These are phyloP conservation scores for Mus pahari DNA, from an alignment of 2,113 vertebrate genomes.

Conservation along the genomic window DNA sequence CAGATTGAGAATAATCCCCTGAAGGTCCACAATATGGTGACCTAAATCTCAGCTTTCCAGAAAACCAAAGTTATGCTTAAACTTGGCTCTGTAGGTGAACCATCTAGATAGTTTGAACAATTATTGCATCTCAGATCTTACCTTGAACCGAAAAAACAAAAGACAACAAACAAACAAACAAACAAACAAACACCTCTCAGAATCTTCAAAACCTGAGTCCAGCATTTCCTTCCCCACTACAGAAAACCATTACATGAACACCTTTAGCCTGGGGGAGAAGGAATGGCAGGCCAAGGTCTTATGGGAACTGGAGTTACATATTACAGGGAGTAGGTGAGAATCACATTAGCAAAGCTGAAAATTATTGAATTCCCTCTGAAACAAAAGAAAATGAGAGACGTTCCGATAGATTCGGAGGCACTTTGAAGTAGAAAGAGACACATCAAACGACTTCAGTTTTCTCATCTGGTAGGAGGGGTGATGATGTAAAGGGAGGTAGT, in stretches of 20 bases:
- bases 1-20: not conserved
- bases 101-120: not conserved
- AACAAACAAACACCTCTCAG: too few relatives aligned
- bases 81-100: not conserved
- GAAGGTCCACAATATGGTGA: not conserved
- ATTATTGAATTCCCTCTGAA: slow-evolving; percentile 8
- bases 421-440: slow-evolving; percentile 20
- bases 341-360: slow-evolving; percentile 1
- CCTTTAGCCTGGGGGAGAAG: not conserved
- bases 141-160: too few relatives aligned
- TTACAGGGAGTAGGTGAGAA: not conserved
- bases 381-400: not conserved
- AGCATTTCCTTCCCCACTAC: not conserved
- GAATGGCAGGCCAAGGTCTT: not conserved
- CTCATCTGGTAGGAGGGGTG: not conserved
- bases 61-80: not conserved
- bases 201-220: not conserved
- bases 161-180: not conserved
- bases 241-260: not conserved
- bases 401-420: slow-evolving; percentile 11
- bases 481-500: not conserved
- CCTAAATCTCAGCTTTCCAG: not conserved
- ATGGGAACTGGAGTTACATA: not conserved
- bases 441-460: not conserved
- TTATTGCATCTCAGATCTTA: not conserved